Conservation (phyloP, 2,797 vertebrate genomes). For the Heliangelus exortis region DNA sequence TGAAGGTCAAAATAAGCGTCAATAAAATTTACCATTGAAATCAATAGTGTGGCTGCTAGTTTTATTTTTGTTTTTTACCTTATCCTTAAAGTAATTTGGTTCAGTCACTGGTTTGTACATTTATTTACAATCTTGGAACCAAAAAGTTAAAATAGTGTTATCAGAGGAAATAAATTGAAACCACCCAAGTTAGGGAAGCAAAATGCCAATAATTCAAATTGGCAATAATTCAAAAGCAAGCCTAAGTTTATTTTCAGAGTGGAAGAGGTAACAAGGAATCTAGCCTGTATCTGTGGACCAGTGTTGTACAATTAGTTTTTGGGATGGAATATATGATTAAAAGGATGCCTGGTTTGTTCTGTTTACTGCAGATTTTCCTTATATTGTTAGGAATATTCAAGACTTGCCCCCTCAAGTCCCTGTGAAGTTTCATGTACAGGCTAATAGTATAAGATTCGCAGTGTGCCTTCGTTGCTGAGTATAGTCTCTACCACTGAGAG, state of each 20-base stretch:
- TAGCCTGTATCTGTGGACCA: neutral
- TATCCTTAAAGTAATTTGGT: neutral
- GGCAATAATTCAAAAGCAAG: too few species aligned
- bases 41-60: neutral
- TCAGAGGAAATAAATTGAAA: neutral
- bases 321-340: neutral
- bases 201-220: neutral
- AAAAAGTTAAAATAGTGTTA: neutral
- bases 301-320: neutral
- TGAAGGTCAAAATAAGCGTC: neutral
- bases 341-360: neutral
- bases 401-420: neutral
- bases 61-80: neutral
- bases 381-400: neutral
- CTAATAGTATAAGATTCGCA: too few species aligned
- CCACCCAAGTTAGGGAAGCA: neutral
- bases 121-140: neutral
- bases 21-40: neutral
- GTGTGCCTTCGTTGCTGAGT: neutral
- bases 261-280: neutral
- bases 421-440: neutral
- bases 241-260: neutral
- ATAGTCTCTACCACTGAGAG: neutral
- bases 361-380: neutral
- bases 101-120: neutral